A percentile compares a stretch with the other conserved stretches of the same genome.
Evolutionary conservation across 2,113 vertebrate genomes (phyloP).

Genomic region (Gorsachius goisagi): DNA sequence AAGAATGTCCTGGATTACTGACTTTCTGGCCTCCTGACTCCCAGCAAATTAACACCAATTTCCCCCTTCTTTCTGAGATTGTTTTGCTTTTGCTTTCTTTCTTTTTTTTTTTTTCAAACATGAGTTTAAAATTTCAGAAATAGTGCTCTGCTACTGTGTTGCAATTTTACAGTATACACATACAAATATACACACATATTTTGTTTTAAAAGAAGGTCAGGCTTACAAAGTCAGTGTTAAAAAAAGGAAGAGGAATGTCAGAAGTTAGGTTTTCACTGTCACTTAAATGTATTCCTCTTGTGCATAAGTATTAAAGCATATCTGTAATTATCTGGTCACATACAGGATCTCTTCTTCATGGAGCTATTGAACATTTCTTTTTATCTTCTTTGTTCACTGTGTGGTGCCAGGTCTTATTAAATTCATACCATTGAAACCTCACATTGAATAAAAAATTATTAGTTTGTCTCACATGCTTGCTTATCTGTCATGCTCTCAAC

Average conservation of each 20-base stretch:
- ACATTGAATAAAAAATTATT: constrained; percentile 43
- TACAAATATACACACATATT: not conserved
- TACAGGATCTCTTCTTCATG: not conserved
- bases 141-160: not conserved
- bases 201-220: not conserved
- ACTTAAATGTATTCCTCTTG: not conserved
- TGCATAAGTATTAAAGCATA: not conserved
- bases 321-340: constrained; percentile 26
- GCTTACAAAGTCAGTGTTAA: not conserved
- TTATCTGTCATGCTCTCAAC: constrained; percentile 38
- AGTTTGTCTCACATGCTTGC: constrained; percentile 26
- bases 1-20: not conserved
- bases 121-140: not conserved
- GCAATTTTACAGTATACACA: not conserved
- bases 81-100: not conserved
- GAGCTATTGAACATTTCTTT: constrained; percentile 35
- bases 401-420: constrained; percentile 26
- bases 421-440: constrained; percentile 25
- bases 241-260: not conserved
- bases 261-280: not conserved
- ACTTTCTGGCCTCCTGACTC: not conserved
- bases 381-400: constrained; percentile 17
- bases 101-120: not conserved
- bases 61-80: not conserved
- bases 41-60: not conserved